phyloP scores from a whole-genome alignment of 2,113 vertebrate species.

The Pomatostomus ruficeps region DNA sequence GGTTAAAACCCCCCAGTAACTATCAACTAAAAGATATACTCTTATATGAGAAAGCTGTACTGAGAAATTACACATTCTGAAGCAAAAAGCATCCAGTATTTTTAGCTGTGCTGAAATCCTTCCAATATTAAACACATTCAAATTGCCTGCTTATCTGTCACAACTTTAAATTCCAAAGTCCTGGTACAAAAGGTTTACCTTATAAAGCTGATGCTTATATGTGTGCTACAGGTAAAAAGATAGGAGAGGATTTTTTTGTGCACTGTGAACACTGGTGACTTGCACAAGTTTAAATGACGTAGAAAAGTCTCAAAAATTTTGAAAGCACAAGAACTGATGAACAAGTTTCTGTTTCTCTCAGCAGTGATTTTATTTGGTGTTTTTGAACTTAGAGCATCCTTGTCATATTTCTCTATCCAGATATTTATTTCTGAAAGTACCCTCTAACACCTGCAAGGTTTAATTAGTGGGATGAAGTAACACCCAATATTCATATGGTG shows the following conservation, averaged over 20 bases:
- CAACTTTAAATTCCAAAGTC: not conserved
- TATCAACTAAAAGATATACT: not conserved
- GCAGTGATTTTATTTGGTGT: not conserved
- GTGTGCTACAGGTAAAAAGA: not conserved
- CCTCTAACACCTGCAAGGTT: not conserved
- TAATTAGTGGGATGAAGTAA: not conserved
- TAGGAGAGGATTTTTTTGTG: not conserved
- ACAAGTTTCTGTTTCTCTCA: not conserved
- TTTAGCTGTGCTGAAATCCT: not conserved
- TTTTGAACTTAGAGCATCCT: not conserved
- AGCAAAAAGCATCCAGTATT: not conserved
- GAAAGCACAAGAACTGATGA: not conserved
- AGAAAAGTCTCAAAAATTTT: not conserved
- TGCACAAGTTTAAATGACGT: not conserved
- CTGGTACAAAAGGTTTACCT: not conserved
- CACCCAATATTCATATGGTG: constrained; percentile 13
- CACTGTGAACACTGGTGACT: not conserved
- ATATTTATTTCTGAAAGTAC: not conserved
- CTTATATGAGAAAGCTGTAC: not conserved
- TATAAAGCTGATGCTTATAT: not conserved
- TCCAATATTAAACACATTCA: not conserved
- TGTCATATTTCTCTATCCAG: not conserved
- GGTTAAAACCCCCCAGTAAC: not conserved
- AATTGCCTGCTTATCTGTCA: not conserved
- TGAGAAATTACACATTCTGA: not conserved